phyloP scores from a whole-genome alignment of 2,113 vertebrate genomes.

The Heterotis niloticus region DNA sequence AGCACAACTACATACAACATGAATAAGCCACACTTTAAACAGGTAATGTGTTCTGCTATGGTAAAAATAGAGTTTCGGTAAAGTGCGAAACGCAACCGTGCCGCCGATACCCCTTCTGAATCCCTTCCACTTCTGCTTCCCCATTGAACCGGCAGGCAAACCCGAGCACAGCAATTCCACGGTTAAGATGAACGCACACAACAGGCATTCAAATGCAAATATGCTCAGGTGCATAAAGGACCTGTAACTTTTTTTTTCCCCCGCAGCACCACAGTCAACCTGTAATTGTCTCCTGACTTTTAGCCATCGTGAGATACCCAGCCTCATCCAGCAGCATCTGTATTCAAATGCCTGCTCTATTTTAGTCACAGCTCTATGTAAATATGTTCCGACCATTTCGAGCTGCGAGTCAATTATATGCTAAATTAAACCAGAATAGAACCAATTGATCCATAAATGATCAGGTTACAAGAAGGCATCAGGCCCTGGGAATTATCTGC shows the following conservation, averaged over 20 bases:
- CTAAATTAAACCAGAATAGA: slow-evolving; percentile 78
- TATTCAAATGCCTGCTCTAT: slow-evolving; percentile 65
- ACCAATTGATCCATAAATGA: slow-evolving; percentile 78
- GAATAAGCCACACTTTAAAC: too few relatives aligned
- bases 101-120: slow-evolving; percentile 47
- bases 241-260: slow-evolving; percentile 57
- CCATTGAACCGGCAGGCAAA: slow-evolving; percentile 54
- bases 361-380: slow-evolving; percentile 60
- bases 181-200: slow-evolving; percentile 59
- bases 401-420: slow-evolving; percentile 77
- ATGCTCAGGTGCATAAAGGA: slow-evolving; percentile 59
- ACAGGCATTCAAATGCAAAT: slow-evolving; percentile 76
- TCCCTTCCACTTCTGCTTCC: slow-evolving; percentile 50
- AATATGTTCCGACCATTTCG: slow-evolving; percentile 67
- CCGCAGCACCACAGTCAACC: slow-evolving; percentile 69
- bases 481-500: slow-evolving; percentile 61
- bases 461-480: slow-evolving; percentile 67
- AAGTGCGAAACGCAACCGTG: too few relatives aligned
- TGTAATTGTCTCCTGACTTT: slow-evolving; percentile 70
- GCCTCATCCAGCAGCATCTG: slow-evolving; percentile 56
- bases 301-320: slow-evolving; percentile 60
- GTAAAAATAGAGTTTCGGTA: too few relatives aligned
- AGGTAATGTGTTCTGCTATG: too few relatives aligned
- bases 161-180: slow-evolving; percentile 68
- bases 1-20: too few relatives aligned